Conservation (phyloP, 2,113 vertebrate species). For the Sylvia atricapilla region DNA sequence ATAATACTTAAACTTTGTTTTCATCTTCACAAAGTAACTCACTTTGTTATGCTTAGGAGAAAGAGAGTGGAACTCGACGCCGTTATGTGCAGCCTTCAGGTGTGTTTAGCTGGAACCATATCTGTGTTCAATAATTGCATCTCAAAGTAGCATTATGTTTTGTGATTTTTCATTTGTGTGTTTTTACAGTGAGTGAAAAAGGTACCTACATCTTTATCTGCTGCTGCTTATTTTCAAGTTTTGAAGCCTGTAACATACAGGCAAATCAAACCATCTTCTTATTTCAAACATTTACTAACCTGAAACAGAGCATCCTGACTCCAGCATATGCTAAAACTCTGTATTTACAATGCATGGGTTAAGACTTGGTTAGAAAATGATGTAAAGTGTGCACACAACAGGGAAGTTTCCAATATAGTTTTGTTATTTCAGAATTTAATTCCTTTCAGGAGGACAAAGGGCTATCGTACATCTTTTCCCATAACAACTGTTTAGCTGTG, state of each 20-base stretch:
- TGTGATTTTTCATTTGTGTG: background rate
- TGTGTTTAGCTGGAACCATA: background rate
- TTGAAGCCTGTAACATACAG: background rate
- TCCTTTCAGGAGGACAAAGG: background rate
- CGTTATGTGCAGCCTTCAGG: background rate
- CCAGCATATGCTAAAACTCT: background rate
- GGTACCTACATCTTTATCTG: background rate
- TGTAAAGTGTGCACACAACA: background rate
- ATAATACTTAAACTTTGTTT: background rate
- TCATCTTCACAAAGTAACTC: background rate
- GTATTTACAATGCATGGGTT: background rate
- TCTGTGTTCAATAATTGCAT: background rate
- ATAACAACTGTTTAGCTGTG: background rate
- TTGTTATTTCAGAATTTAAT: background rate
- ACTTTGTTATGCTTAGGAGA: background rate
- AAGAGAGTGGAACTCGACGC: background rate
- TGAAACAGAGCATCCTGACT: background rate
- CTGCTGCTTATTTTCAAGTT: background rate
- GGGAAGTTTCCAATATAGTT: background rate
- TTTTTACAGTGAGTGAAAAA: background rate
- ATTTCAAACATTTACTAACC: background rate
- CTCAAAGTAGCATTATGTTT: background rate
- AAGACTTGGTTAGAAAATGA: background rate
- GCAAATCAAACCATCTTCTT: background rate
- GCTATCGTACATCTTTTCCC: background rate